phyloP scores from a whole-genome alignment of 1,140 invertebrate species.

The Ceratosolen fusciceps region DNA sequence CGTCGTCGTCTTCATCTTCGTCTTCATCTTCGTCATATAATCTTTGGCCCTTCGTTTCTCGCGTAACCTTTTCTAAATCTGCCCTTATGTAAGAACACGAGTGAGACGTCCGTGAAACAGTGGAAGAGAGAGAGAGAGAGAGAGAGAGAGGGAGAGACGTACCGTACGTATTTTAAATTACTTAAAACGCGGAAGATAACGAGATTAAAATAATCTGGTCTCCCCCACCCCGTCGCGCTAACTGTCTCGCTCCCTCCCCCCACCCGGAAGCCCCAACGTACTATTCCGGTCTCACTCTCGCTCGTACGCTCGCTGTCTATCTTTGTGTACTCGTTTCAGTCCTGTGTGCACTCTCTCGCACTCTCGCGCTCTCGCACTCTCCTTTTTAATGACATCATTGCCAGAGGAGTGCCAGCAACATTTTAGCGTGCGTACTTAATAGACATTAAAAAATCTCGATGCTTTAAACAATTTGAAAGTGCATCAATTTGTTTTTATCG shows the following conservation, averaged over 20 bases:
- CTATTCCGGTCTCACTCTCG: neutral
- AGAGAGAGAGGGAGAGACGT: neutral
- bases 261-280: too few relatives aligned
- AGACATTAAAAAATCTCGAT: constrained; percentile 1
- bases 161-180: constrained; percentile 11
- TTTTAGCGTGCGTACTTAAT: constrained; percentile 29
- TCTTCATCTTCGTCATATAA: neutral
- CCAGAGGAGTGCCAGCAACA: constrained; percentile 38
- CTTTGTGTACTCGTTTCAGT: neutral
- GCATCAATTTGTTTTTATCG: constrained; percentile 25
- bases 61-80: neutral
- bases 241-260: neutral
- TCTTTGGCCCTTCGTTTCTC: neutral
- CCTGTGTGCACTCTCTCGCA: too few relatives aligned
- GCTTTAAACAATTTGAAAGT: constrained; percentile 6
- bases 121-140: neutral
- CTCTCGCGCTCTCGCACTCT: constrained; percentile 9
- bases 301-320: constrained; percentile 5
- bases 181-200: constrained; percentile 42
- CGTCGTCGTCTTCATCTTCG: too few relatives aligned
- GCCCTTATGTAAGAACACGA: constrained; percentile 27
- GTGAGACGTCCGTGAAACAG: neutral
- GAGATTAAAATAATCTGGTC: constrained; percentile 40
- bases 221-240: neutral
- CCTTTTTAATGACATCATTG: constrained; percentile 46